Base-by-base conservation (phyloP, 2,113 vertebrate species). In the Antigone vipio region DNA sequence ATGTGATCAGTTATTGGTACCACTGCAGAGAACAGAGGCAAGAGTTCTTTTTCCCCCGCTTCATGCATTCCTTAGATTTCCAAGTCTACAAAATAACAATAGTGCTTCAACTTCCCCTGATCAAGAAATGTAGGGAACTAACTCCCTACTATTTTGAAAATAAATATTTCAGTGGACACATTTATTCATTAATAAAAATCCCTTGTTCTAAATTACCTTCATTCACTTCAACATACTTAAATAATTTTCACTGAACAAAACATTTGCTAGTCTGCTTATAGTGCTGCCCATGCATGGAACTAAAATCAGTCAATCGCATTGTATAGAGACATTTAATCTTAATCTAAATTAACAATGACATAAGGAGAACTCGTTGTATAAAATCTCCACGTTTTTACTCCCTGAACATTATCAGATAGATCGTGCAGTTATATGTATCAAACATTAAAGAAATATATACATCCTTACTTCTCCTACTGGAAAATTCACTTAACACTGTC, bases 31-130 rank as follows among this genome's bases (percentile, higher is more conserved):
- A 69, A 60, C 19, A 73, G 30, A 71, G 35, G 8, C 35, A 47
- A 34, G n/a, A 50, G 34, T 15, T 18, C 20, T n/a, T 59, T 10
- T 6, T 2, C 6, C 0, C 1, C 14, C 7, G 1, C 21, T 66
- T 50, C 40, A 14, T 2, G 10, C 9, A 77, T 32, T 68, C 42
- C 9, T n/a, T 53, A n/a, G 30, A 63, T 68, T 84, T 72, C 11
- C 44, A 49, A 38, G 9, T 62, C 17, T 62, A 84, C 34, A 45
- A 52, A 76, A 12, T 15, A 63, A 34, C 22, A 58, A 9, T 14
- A 69, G 49, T 26, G 24, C 18, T 59, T 53, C 64, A 60, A 58
- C 52, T 67, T 72, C 21, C 35, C 13, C 20, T 72, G 53, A 63
- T 5, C 27, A 63, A 58, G 30, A 72, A 76, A 84, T 3, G 6